Base-by-base conservation (phyloP, 2,888 invertebrate genomes). In the Lithosia quadra region DNA sequence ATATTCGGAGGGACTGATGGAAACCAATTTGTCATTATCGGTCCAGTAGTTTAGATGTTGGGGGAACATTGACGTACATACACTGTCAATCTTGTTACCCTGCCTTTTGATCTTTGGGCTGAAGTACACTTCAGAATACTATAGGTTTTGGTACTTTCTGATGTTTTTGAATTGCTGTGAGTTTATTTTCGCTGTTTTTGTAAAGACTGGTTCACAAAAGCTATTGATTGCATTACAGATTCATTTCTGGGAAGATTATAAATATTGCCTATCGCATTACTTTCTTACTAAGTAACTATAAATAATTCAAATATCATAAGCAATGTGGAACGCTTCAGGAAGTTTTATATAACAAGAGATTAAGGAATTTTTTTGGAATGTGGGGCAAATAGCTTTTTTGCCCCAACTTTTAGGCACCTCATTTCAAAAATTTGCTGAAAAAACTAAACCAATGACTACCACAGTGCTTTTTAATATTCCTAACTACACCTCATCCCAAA, bases 1-100 rank as follows among this genome's bases (percentile, higher is more conserved):
- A 62, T 39, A 67, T 49, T 22, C 59, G 22, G 24, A 64, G 55
- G 64, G 60, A 63, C 39, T 64, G 60, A 34, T 60, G 24, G 60
- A 64, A 64, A 64, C 53, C 68, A 64, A 68, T 68, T 68, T 68
- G 64, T 68, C 68, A 64, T 60, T 60, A 68, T 68, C 68, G 64
- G 68, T 68, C 64, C 68, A 68, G 60, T 60, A 64, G 68, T 68
- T 68, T 36, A 18, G 18, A 21, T n/a, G 55, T 13, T 53, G 18
- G 68, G 68, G 68, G 64, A 63, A 55, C 15, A 24, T 28, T 57
- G 13, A 10, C 53, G 21, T 68, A 68, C 49, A 58, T 68, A 53
- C 63, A 28, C 39, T 63, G 59, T 49, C 65, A 65, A 60, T 60
- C 60, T 49, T 60, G 49, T 65, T 58, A 43, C 18, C 43, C 33